Evolutionary conservation across 2,888 invertebrate genomes (phyloP), one percentile per base, ranked within the genome.

Genomic region (Aradus depressus): DNA sequence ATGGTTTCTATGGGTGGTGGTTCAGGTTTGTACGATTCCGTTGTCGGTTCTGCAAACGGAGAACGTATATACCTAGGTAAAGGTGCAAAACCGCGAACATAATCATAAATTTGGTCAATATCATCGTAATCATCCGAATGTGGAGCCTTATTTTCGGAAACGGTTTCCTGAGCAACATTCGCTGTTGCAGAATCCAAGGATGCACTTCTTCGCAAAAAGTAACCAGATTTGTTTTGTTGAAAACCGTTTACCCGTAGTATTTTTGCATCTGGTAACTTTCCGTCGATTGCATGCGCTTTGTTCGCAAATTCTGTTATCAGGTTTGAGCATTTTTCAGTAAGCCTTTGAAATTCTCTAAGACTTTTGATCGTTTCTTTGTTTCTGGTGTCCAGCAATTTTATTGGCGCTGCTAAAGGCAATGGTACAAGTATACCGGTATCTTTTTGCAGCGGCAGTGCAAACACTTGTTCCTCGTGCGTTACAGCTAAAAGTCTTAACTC

Each of bases 41-140:
- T 60, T 55, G 59, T 70, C 74, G 64, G 69, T 73, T 70, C 72
- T 68, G 67, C 70, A 62, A 79, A 81, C 0, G 80, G 79, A 1
- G 80, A 77, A 62, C 80, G 75, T 21, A 82, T 77, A 63, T 79
- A 84, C 67, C 88, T 87, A 4, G 92, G 90, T 23, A 90, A 74
- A 2, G 90, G 90, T 44, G 91, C 91, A 61, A 93, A 84, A 1
- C 93, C 92, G 56, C 93, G 75, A 0, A 95, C 91, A 67, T 93
- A 95, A 66, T 92, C 91, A 66, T 95, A 95, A 59, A 95, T 90
- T 69, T 93, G 90, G 72, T 95, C 93, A 61, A 95, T 91, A 70
- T 95, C 92, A 62, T 92, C 90, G 68, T 93, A 91, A 63, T 91
- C 90, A 65, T 88, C 87, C 16, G 70, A 66, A 2, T 72, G 70